These are phyloP conservation scores for Zaprionus nigranus DNA, from an alignment of 1,140 invertebrate species.

Conservation along the genomic window DNA sequence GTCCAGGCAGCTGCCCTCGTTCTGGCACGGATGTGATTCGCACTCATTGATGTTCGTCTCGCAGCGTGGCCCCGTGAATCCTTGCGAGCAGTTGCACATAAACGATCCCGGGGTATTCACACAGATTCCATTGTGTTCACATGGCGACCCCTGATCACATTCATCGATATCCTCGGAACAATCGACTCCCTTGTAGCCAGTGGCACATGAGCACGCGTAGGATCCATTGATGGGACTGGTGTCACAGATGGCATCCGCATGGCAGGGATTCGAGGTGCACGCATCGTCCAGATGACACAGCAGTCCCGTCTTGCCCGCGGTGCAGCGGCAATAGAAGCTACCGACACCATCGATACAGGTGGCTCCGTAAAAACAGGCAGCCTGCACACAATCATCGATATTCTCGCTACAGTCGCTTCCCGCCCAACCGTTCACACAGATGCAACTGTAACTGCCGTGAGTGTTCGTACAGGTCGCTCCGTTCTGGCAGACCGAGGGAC, in stretches of 20 bases:
- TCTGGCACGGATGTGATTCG: slow-evolving; percentile 96
- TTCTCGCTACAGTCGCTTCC: slow-evolving; percentile 96
- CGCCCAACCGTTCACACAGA: slow-evolving; percentile 98
- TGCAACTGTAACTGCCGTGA: slow-evolving; percentile 95
- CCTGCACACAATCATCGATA: slow-evolving; percentile 96
- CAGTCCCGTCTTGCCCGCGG: slow-evolving; percentile 96
- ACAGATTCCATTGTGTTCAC: slow-evolving; percentile 96
- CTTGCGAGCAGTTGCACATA: slow-evolving; percentile 95
- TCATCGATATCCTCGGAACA: slow-evolving; percentile 98
- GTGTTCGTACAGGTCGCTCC: slow-evolving; percentile 97
- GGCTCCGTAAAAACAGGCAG: slow-evolving; percentile 97
- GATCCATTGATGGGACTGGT: slow-evolving; percentile 98
- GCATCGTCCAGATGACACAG: slow-evolving; percentile 98
- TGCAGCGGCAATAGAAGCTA: slow-evolving; percentile 97
- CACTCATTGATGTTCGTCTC: slow-evolving; percentile 98
- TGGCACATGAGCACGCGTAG: slow-evolving; percentile 96
- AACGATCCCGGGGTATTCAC: slow-evolving; percentile 98
- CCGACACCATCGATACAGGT: slow-evolving; percentile 98
- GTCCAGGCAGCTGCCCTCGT: slow-evolving; percentile 96
- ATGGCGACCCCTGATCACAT: slow-evolving; percentile 96
- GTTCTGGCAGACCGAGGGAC: slow-evolving; percentile 95
- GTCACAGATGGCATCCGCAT: slow-evolving; percentile 96
- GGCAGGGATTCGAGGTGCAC: slow-evolving; percentile 98
- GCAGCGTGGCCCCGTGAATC: slow-evolving; percentile 95
- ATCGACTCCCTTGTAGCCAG: slow-evolving; percentile 94